A percentile compares a stretch with the other conserved stretches of the same genome.
phyloP scores from a whole-genome alignment of 2,888 invertebrate species.

The Eupeodes latifasciatus region DNA sequence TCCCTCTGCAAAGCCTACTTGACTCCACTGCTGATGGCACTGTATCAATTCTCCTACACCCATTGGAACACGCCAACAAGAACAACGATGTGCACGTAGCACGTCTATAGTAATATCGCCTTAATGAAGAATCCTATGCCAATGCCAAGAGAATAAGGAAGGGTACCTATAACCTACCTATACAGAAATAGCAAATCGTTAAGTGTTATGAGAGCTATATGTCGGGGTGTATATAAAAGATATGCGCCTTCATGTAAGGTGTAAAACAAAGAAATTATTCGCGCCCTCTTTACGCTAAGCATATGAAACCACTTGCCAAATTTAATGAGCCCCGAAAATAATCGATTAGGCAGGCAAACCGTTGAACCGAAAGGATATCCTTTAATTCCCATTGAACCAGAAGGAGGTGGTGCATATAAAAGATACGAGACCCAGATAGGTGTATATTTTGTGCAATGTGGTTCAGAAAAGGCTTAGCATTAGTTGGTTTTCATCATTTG shows the following conservation, averaged over 20 bases:
- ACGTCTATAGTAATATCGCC: conserved; percentile 12
- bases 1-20: neutral
- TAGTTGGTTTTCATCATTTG: neutral
- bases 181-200: conserved; percentile 1
- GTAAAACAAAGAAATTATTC: conserved; percentile 76
- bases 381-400: conserved; percentile 66
- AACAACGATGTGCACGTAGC: conserved; percentile 58
- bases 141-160: conserved; percentile 6
- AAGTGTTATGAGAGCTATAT: neutral
- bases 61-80: neutral
- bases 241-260: conserved; percentile 37
- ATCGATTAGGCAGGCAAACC: conserved; percentile 71
- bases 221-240: neutral
- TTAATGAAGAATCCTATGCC: conserved; percentile 66
- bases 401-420: conserved; percentile 69
- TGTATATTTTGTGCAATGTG: conserved; percentile 56
- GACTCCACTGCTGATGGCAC: neutral
- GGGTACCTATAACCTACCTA: neutral
- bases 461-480: conserved; percentile 42
- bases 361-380: conserved; percentile 74
- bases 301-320: conserved; percentile 75
- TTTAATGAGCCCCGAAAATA: conserved; percentile 74
- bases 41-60: conserved; percentile 18
- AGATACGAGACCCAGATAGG: conserved; percentile 62
- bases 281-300: conserved; percentile 70